phyloP scores from a whole-genome alignment of 2,888 invertebrate genomes.

The Cantharis flavilabris region DNA sequence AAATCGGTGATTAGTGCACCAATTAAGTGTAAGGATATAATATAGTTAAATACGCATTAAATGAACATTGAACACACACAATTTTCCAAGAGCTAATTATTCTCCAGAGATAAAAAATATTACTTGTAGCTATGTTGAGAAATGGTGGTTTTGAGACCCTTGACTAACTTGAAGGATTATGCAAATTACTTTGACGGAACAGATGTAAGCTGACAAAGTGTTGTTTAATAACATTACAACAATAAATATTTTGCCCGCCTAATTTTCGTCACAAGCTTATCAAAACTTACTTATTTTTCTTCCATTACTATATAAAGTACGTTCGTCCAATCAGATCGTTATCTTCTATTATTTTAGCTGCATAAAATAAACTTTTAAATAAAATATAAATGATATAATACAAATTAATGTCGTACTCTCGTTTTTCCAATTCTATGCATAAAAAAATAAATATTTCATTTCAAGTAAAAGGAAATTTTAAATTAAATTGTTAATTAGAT shows the following conservation, averaged over 20 bases:
- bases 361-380: not conserved
- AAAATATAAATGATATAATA: too few relatives aligned
- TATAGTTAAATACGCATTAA: not conserved
- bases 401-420: not conserved
- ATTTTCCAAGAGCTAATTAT: not conserved
- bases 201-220: slow-evolving; percentile 1
- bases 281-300: not conserved
- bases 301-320: not conserved
- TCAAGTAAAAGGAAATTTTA: not conserved
- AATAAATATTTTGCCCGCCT: not conserved
- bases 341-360: not conserved
- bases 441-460: not conserved
- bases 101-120: slow-evolving; percentile 1
- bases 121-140: not conserved
- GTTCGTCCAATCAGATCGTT: not conserved
- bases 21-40: not conserved
- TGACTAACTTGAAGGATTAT: slow-evolving; percentile 2
- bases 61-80: not conserved
- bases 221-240: slow-evolving; percentile 1
- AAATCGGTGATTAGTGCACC: not conserved
- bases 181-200: slow-evolving; percentile 1
- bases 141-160: slow-evolving; percentile 2
- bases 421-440: not conserved
- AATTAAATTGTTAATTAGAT: not conserved
- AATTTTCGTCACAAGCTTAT: not conserved